Percentiles rank a stretch among this genome's conserved stretches.
phyloP scores from a whole-genome alignment of 2,797 vertebrate species.

The Cryptoprocta ferox region DNA sequence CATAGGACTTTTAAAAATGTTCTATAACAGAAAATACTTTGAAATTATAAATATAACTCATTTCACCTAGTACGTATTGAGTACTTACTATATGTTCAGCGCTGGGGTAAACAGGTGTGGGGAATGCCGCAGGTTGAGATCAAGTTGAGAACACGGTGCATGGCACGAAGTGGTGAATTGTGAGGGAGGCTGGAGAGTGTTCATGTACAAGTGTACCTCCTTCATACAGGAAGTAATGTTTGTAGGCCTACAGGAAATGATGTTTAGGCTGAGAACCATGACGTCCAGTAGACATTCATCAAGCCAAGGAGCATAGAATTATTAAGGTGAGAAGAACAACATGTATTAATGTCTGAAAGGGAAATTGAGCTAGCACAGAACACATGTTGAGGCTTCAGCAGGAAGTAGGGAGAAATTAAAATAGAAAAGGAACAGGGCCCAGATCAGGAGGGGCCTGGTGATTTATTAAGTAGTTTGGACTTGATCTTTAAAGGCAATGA shows the following conservation, averaged over 20 bases:
- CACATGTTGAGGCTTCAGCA: neutral
- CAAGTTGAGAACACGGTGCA: neutral
- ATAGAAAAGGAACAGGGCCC: neutral
- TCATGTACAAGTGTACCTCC: neutral
- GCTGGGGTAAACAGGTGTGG: neutral
- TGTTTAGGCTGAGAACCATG: neutral
- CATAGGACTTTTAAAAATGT: neutral
- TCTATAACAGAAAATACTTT: neutral
- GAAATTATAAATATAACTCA: neutral
- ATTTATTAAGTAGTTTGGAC: slow-evolving; percentile 17
- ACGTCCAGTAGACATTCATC: neutral
- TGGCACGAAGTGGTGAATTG: neutral
- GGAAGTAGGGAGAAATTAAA: neutral
- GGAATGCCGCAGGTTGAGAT: neutral
- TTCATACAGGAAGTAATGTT: slow-evolving; percentile 25
- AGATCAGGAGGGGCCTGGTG: neutral
- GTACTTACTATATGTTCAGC: neutral
- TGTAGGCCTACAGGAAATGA: neutral
- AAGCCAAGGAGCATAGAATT: neutral
- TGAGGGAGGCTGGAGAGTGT: slow-evolving; percentile 5
- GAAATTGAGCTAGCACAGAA: neutral
- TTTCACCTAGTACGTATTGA: slow-evolving; percentile 36
- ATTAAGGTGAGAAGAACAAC: neutral
- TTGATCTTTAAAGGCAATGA: neutral
- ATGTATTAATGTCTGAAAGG: neutral